Percentiles rank a stretch among this genome's conserved stretches.
Evolutionary conservation across 2,888 invertebrate species (phyloP).

Genomic region (Autographa pulchrina): DNA sequence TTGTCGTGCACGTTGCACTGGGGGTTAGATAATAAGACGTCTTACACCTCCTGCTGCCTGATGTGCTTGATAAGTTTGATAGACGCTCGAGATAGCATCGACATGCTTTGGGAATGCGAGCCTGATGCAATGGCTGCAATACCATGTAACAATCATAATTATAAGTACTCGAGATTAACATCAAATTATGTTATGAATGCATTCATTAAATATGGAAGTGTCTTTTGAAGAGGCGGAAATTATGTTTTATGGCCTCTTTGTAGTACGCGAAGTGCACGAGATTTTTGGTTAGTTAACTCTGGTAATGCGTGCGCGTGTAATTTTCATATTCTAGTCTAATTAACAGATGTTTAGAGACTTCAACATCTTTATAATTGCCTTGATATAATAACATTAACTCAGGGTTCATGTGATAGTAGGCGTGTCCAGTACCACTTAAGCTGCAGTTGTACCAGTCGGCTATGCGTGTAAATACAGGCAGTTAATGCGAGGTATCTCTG

Average conservation of each 20-base stretch:
- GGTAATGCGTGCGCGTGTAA: neutral
- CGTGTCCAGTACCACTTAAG: neutral
- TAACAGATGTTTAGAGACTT: neutral
- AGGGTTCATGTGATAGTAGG: neutral
- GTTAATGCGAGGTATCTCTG: constrained; percentile 50
- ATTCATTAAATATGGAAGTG: constrained; percentile 22
- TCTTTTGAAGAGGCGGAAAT: constrained; percentile 24
- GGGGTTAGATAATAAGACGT: constrained; percentile 63
- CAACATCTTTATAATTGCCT: neutral
- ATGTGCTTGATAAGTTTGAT: constrained; percentile 57
- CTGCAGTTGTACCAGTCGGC: constrained; percentile 1
- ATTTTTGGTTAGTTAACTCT: constrained; percentile 5
- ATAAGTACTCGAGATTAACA: constrained; percentile 34
- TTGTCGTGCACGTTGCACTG: constrained; percentile 49
- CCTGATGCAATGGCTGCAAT: constrained; percentile 40
- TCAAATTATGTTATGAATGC: constrained; percentile 31
- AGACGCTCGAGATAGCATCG: constrained; percentile 54
- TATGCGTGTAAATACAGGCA: constrained; percentile 35
- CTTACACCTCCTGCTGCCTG: constrained; percentile 35
- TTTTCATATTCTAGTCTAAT: neutral
- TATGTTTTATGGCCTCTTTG: constrained; percentile 15
- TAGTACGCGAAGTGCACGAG: neutral
- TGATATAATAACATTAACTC: neutral
- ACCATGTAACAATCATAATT: constrained; percentile 36
- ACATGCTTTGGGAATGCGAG: constrained; percentile 40